Percentiles rank a stretch among this genome's conserved stretches.
Conservation (phyloP, 1,140 invertebrate species). For the Neoseiulus cucumeris region DNA sequence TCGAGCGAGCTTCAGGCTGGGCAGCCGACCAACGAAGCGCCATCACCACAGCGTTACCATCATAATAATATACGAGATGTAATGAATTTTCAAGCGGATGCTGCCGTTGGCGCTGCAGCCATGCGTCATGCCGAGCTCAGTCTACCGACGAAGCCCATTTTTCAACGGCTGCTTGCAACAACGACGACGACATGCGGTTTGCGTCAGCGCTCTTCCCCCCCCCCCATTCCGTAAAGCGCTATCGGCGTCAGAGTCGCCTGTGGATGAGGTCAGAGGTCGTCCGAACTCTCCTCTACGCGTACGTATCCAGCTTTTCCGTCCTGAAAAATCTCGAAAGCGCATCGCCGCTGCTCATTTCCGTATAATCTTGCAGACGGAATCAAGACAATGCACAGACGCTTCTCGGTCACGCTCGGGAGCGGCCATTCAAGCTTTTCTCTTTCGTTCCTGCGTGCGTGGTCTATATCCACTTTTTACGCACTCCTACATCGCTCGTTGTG, state of each 20-base stretch:
- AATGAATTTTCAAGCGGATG: constrained; percentile 10
- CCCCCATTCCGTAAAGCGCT: too few relatives aligned
- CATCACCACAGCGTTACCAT: background rate
- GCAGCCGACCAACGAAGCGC: background rate
- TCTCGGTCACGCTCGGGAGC: too few relatives aligned
- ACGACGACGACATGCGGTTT: constrained; percentile 7
- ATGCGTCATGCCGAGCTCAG: background rate
- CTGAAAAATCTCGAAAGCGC: too few relatives aligned
- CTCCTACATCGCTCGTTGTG: too few relatives aligned
- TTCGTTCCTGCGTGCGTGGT: too few relatives aligned
- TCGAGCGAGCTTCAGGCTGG: background rate
- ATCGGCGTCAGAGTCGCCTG: too few relatives aligned
- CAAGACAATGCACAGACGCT: too few relatives aligned
- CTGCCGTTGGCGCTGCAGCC: background rate
- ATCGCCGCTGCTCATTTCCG: too few relatives aligned
- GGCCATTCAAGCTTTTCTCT: too few relatives aligned
- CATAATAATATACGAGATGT: constrained; percentile 11
- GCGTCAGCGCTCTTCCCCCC: background rate
- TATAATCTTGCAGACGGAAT: too few relatives aligned
- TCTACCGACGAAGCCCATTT: background rate
- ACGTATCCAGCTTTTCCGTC: background rate
- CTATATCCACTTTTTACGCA: too few relatives aligned
- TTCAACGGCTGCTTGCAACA: background rate
- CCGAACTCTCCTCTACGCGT: background rate
- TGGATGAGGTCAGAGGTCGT: background rate